Evolutionary conservation across 2,113 vertebrate species (phyloP).

Genomic region (Turnix velox): DNA sequence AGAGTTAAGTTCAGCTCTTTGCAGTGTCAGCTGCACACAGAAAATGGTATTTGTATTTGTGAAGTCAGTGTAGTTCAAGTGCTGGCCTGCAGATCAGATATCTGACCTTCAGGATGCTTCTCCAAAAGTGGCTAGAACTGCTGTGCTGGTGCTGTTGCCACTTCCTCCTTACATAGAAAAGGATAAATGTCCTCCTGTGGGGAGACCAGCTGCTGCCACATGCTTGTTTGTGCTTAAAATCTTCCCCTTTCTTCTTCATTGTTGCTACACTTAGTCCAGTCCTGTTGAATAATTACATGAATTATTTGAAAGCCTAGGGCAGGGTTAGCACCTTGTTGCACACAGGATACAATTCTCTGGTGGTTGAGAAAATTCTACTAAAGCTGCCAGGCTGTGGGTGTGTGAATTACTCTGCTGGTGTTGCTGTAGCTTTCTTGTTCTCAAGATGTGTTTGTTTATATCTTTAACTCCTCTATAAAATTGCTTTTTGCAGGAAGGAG

Average conservation of each 20-base stretch:
- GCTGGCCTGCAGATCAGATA: background rate
- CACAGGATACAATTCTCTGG: background rate
- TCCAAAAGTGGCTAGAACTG: background rate
- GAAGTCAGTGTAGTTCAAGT: background rate
- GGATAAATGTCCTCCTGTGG: background rate
- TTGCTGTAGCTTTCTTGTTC: background rate
- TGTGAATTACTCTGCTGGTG: background rate
- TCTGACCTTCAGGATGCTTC: background rate
- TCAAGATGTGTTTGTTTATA: background rate
- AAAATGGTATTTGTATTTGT: background rate
- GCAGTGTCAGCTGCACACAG: background rate
- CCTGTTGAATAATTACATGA: background rate
- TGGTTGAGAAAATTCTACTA: background rate
- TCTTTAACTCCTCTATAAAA: background rate
- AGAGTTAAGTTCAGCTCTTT: background rate
- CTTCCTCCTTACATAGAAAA: background rate
- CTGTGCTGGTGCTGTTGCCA: background rate
- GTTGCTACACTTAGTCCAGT: background rate
- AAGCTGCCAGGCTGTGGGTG: background rate
- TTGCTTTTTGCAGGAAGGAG: conserved; percentile 83
- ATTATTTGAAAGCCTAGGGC: background rate
- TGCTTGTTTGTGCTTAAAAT: background rate
- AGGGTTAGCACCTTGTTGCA: background rate
- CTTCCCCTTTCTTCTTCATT: background rate
- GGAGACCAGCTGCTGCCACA: background rate